A percentile compares a stretch with the other conserved stretches of the same genome.
Conservation (phyloP, 2,888 invertebrate species). For the Trissonchulus latispiculum region DNA sequence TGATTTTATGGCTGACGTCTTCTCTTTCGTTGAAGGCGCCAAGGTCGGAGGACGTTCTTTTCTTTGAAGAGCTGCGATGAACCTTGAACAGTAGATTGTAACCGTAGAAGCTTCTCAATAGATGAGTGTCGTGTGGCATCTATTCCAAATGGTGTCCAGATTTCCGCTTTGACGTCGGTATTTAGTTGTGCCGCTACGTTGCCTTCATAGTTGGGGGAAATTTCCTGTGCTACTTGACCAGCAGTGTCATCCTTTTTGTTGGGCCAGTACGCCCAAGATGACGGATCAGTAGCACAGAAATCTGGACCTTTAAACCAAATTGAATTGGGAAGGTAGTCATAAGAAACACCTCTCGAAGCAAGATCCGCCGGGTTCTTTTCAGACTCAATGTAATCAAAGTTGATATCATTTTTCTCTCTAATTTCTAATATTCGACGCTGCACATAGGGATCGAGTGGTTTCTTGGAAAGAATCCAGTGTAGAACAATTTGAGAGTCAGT, state of each 20-base stretch:
- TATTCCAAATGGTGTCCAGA: not conserved
- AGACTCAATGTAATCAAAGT: too few relatives aligned
- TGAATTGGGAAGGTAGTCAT: not conserved
- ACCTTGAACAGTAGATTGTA: not conserved
- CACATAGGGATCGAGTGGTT: not conserved
- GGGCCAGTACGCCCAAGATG: slow-evolving; percentile 11
- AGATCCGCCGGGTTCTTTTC: slow-evolving; percentile 8
- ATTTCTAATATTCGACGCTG: not conserved
- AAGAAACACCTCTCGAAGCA: not conserved
- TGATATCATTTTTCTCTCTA: too few relatives aligned
- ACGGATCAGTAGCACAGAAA: not conserved
- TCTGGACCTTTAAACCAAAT: slow-evolving; percentile 5
- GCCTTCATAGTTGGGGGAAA: not conserved
- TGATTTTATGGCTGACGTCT: not conserved
- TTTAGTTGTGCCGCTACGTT: not conserved
- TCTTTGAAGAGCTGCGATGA: not conserved
- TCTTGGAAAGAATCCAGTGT: not conserved
- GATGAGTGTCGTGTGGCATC: not conserved
- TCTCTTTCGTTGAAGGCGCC: not conserved
- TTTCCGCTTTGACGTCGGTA: not conserved
- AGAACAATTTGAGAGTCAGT: slow-evolving; percentile 3
- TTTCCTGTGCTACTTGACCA: not conserved
- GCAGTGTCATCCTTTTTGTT: too few relatives aligned
- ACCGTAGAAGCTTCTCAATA: too few relatives aligned
- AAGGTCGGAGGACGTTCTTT: not conserved